Conservation (phyloP, 2,888 invertebrate species). For the Melipona beecheii region DNA sequence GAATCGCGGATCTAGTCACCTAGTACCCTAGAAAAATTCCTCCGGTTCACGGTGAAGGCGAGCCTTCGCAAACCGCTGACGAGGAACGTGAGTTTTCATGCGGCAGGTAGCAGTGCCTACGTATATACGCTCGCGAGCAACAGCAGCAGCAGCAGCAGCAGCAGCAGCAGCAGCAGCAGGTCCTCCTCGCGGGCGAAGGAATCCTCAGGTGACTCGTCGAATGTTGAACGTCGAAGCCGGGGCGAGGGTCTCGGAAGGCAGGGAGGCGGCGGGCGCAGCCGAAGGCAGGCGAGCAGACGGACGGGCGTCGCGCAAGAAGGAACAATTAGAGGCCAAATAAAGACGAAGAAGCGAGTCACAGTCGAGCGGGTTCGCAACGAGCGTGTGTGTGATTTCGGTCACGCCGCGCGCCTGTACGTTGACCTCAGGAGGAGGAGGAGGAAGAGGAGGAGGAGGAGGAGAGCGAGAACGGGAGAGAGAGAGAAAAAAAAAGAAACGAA, state of each 20-base stretch:
- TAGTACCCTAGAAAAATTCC: constrained; percentile 28
- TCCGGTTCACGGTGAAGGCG: not conserved
- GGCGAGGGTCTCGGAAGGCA: constrained; percentile 8
- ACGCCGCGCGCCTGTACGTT: constrained; percentile 83
- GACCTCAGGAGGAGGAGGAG: constrained; percentile 75
- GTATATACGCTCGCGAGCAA: no score
- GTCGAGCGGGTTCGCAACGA: constrained; percentile 81
- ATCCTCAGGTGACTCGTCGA: constrained; percentile 49
- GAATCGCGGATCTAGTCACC: not conserved
- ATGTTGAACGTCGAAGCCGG: constrained; percentile 46
- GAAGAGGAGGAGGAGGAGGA: constrained; percentile 45
- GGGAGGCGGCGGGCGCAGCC: not conserved
- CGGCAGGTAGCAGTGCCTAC: constrained; percentile 14
- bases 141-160: no score
- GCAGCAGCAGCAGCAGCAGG: no score
- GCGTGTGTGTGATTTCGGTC: constrained; percentile 83
- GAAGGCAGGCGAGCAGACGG: constrained; percentile 39
- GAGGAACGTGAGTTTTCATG: constrained; percentile 32
- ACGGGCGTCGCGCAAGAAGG: constrained; percentile 70
- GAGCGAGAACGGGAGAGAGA: constrained; percentile 49
- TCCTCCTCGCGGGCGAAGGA: constrained; percentile 3
- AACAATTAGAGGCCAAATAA: constrained; percentile 80
- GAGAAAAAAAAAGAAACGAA: constrained; percentile 51
- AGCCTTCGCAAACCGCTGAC: not conserved
- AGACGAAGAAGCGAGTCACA: constrained; percentile 78